Conservation (phyloP, 2,797 vertebrate species). For the Trichosurus vulpecula region DNA sequence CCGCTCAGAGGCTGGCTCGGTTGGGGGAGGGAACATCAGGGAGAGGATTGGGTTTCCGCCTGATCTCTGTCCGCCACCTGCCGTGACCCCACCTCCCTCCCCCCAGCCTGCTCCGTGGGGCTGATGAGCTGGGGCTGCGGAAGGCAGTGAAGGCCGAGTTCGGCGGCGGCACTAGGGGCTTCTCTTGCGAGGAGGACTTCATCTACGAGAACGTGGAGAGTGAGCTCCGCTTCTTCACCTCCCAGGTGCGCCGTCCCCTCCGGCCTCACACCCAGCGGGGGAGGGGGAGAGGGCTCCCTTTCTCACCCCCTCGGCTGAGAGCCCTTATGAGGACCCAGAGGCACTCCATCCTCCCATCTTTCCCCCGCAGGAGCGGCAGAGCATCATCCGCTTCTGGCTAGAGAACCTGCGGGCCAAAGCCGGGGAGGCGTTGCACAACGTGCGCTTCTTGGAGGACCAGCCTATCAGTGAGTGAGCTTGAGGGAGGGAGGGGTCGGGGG, state of each 20-base stretch:
- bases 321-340: neutral
- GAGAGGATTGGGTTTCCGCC: neutral
- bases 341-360: neutral
- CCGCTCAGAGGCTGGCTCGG: neutral
- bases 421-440: conserved; percentile 95
- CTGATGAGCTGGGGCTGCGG: conserved; percentile 94
- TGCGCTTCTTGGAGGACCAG: conserved; percentile 95
- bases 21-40: neutral
- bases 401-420: conserved; percentile 96
- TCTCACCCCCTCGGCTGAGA: neutral
- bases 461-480: conserved; percentile 91
- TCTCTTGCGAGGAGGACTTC: conserved; percentile 98
- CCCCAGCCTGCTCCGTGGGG: conserved; percentile 93
- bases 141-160: conserved; percentile 95
- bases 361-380: conserved; percentile 92
- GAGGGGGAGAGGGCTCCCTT: neutral
- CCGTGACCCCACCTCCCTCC: conserved; percentile 5
- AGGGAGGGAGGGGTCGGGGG: neutral
- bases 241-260: conserved; percentile 88
- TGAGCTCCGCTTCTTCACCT: conserved; percentile 96
- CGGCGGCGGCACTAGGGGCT: conserved; percentile 92
- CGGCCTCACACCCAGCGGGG: neutral
- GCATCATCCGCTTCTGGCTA: conserved; percentile 97
- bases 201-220: conserved; percentile 99
- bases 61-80: neutral